Evolutionary conservation across 2,888 invertebrate species (phyloP), one percentile per base, ranked within the genome.

Genomic region (Mellilla xanthometata): DNA sequence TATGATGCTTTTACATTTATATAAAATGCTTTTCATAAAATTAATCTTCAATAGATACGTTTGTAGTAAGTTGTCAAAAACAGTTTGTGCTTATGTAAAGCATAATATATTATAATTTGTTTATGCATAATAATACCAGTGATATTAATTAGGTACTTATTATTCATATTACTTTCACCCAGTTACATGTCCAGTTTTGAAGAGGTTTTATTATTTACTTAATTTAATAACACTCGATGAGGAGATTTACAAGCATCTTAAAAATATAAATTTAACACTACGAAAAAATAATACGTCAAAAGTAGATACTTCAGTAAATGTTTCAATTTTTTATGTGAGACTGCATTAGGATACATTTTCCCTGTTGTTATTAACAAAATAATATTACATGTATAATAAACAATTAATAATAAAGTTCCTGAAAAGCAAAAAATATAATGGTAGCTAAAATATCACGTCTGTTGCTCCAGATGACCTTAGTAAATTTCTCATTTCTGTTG

Each of bases 401-500:
- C 36, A 40, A 47, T 47, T 47, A 49, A 56, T 51, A 45, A 57
- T 45, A 52, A 43, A 59, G 59, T 59, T 59, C 59, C 59, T 59
- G 52, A 57, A 52, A 43, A 7, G 39, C 49, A 45, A 42, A n/a
- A n/a, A 52, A 48, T 53, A 35, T 42, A 32, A 40, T 47, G 32
- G 39, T 43, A 49, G 43, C 35, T 48, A 39, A 39, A 38, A 34
- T 35, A 32, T 46, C 24, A 39, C 46, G 50, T 53, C 45, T 26
- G 39, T 36, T 38, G 9, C 41, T 35, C 43, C n/a, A 36, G 22
- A 30, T 12, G 28, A 27, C 31, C 29, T 41, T 33, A 29, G 32
- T 24, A 10, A 24, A 38, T 29, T 28, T 47, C 31, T 39, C 1
- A 39, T 24, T 75, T 81, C 72, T 62, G 72, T 83, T 86, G 86